Conservation (phyloP, 2,113 vertebrate genomes). For the Mus pahari region DNA sequence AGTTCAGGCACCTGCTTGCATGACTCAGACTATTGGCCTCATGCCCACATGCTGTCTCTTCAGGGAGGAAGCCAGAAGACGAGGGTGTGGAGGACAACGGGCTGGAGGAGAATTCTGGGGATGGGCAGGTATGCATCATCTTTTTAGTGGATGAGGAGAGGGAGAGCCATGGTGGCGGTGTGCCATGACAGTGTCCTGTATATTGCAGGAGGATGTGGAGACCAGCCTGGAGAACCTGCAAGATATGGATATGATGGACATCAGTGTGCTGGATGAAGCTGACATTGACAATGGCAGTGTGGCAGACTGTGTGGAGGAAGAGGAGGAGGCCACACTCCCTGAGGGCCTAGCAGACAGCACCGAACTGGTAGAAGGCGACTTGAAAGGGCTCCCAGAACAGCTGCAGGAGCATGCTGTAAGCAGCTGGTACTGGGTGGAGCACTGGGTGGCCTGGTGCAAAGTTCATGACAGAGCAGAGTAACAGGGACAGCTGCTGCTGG, state of each 20-base stretch:
- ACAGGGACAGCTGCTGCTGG: background rate
- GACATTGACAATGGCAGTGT: constrained; percentile 92
- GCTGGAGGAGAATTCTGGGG: constrained; percentile 93
- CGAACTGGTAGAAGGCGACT: constrained; percentile 82
- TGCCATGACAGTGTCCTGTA: background rate
- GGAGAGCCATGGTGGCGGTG: too few relatives aligned
- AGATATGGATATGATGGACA: constrained; percentile 97
- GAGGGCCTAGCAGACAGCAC: constrained; percentile 86
- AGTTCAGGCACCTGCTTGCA: background rate
- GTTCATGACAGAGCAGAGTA: background rate
- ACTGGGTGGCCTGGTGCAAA: background rate
- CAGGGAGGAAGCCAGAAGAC: constrained; percentile 91
- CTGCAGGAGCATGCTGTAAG: constrained; percentile 85
- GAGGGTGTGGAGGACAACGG: constrained; percentile 92
- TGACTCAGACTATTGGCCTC: background rate
- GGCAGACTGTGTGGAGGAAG: constrained; percentile 88
- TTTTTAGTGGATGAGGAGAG: background rate
- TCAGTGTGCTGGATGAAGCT: constrained; percentile 94
- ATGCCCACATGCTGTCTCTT: background rate
- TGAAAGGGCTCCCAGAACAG: constrained; percentile 84
- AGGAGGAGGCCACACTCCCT: constrained; percentile 86
- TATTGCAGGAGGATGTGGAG: constrained; percentile 90
- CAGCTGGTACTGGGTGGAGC: constrained; percentile 14
- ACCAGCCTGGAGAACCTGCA: constrained; percentile 92
- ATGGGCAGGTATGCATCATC: constrained; percentile 89